A percentile compares a stretch with the other conserved stretches of the same genome.
phyloP scores from a whole-genome alignment of 2,888 invertebrate species.

The Nebria salina region DNA sequence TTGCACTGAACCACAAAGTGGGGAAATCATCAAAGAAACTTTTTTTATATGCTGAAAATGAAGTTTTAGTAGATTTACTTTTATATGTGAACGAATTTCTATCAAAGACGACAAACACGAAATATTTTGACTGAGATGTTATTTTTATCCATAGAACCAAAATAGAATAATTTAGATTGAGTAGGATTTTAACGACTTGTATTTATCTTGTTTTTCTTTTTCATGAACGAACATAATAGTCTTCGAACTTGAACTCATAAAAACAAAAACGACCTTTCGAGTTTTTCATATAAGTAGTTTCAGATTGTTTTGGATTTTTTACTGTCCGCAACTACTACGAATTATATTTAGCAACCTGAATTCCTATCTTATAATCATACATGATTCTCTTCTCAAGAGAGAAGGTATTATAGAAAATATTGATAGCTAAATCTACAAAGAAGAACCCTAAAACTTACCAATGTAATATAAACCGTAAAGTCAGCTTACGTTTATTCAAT shows the following conservation, averaged over 20 bases:
- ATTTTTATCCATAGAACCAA: not conserved
- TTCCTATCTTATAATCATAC: not conserved
- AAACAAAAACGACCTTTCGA: slow-evolving; percentile 25
- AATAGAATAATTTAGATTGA: not conserved
- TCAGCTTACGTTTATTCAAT: slow-evolving; percentile 31
- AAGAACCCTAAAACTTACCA: not conserved
- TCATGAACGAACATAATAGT: slow-evolving; percentile 28
- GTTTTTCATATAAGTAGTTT: slow-evolving; percentile 22
- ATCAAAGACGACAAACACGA: not conserved
- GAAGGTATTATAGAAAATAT: not conserved
- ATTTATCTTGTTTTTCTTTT: slow-evolving; percentile 18
- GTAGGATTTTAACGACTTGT: not conserved
- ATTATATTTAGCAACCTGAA: not conserved
- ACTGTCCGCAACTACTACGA: not conserved
- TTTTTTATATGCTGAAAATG: not conserved
- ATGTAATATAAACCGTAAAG: slow-evolving; percentile 27
- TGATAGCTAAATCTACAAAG: not conserved
- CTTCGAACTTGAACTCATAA: slow-evolving; percentile 40
- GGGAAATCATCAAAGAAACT: slow-evolving; percentile 14
- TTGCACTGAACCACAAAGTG: not conserved
- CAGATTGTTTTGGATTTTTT: not conserved
- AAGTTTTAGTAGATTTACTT: not conserved
- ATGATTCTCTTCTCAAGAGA: not conserved
- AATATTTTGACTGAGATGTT: not conserved
- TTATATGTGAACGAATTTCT: too few relatives aligned